Conservation (phyloP, 2,888 invertebrate species). For the Crematogaster levior region DNA sequence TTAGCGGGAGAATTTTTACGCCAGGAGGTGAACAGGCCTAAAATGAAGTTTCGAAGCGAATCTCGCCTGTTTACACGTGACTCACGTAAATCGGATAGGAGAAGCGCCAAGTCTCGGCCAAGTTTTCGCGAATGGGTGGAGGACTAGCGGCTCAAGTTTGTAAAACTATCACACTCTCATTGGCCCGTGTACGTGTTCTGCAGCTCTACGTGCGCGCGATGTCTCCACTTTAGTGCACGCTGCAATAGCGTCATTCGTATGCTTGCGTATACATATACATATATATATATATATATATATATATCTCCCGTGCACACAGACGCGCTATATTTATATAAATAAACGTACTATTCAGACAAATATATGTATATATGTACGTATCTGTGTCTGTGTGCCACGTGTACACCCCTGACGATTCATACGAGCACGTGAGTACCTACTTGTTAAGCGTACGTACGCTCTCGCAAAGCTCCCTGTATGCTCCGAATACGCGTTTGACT, state of each 20-base stretch:
- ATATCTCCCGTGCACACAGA: background rate
- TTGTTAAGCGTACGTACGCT: slow-evolving; percentile 46
- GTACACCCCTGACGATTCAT: slow-evolving; percentile 34
- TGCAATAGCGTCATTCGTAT: background rate
- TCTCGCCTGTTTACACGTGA: slow-evolving; percentile 52
- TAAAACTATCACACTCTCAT: slow-evolving; percentile 52
- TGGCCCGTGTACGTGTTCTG: slow-evolving; percentile 28
- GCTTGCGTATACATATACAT: background rate
- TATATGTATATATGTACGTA: background rate
- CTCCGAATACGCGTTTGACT: slow-evolving; percentile 39
- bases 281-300: background rate
- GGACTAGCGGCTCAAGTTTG: slow-evolving; percentile 37
- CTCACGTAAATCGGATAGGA: slow-evolving; percentile 56
- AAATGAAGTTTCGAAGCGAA: slow-evolving; percentile 47
- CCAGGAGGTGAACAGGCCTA: slow-evolving; percentile 23
- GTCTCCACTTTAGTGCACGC: slow-evolving; percentile 25
- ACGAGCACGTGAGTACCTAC: slow-evolving; percentile 48
- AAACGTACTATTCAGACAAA: slow-evolving; percentile 42
- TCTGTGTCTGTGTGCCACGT: background rate
- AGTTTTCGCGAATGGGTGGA: slow-evolving; percentile 52
- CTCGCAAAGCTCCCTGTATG: slow-evolving; percentile 10
- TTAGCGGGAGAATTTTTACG: background rate
- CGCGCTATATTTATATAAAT: slow-evolving; percentile 35
- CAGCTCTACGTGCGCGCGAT: slow-evolving; percentile 40
- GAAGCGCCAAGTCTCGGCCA: slow-evolving; percentile 43